phyloP scores from a whole-genome alignment of 2,797 vertebrate genomes.

The Lerista edwardsae region DNA sequence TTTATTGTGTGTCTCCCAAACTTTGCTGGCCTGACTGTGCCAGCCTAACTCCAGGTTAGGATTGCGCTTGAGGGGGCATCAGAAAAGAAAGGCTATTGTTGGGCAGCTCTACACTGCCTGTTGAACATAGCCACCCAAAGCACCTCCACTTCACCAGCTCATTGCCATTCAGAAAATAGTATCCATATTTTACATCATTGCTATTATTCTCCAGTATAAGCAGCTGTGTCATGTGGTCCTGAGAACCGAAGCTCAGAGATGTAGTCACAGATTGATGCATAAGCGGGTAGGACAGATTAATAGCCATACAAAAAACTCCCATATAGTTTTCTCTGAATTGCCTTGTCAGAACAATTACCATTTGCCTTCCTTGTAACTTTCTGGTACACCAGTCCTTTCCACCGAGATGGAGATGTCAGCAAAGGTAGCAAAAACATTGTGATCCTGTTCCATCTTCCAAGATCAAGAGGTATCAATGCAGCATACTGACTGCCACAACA shows the following conservation, averaged over 20 bases:
- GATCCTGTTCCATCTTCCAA: neutral
- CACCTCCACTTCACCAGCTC: neutral
- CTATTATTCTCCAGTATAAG: slow-evolving; percentile 12
- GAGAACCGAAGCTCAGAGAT: slow-evolving; percentile 6
- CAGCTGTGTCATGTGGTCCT: neutral
- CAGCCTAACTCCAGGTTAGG: no score
- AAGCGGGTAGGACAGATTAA: slow-evolving; percentile 2
- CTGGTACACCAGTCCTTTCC: neutral
- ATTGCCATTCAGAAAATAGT: neutral
- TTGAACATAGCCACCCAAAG: no score
- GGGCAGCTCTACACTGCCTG: neutral
- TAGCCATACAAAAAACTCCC: neutral
- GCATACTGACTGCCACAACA: neutral
- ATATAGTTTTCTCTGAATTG: slow-evolving; percentile 8
- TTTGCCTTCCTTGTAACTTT: neutral
- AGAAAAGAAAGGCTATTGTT: neutral
- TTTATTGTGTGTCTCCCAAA: no score
- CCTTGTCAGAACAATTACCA: slow-evolving; percentile 6
- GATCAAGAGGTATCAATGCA: neutral
- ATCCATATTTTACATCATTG: slow-evolving; percentile 1
- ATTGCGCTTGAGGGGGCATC: no score
- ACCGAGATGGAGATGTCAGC: neutral
- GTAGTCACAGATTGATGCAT: neutral
- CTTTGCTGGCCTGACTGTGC: no score
- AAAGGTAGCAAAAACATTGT: neutral